Evolutionary conservation across 1,140 invertebrate species (phyloP).

Genomic region (Mya arenaria): DNA sequence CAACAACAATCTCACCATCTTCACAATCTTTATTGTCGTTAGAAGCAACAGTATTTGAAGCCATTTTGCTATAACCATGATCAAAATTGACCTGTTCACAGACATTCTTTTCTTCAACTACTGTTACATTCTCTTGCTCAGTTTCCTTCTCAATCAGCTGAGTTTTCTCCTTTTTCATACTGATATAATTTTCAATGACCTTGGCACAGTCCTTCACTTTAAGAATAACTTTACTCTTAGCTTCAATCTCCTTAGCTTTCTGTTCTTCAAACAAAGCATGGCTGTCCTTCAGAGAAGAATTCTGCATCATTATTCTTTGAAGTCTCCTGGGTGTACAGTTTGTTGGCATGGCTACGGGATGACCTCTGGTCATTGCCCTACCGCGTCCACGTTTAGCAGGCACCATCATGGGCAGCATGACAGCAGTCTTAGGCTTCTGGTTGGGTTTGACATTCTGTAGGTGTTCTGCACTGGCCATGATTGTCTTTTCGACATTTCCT

Average conservation of each 20-base stretch:
- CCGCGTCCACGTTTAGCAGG: slow-evolving; percentile 76
- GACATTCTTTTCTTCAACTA: slow-evolving; percentile 50
- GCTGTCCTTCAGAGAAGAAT: slow-evolving; percentile 35
- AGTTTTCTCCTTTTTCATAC: not conserved
- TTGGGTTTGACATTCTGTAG: slow-evolving; percentile 80
- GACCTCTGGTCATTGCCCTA: slow-evolving; percentile 74
- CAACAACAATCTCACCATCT: slow-evolving; percentile 9
- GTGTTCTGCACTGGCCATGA: no score
- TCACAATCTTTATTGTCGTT: not conserved
- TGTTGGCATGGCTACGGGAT: slow-evolving; percentile 67
- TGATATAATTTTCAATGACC: not conserved
- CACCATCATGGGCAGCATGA: slow-evolving; percentile 82
- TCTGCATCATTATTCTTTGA: slow-evolving; percentile 53
- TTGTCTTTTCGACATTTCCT: no score
- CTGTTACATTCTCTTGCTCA: not conserved
- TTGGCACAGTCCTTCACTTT: not conserved
- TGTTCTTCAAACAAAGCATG: slow-evolving; percentile 7
- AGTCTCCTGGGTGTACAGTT: slow-evolving; percentile 51
- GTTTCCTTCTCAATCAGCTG: not conserved
- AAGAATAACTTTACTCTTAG: not conserved
- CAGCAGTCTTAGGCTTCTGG: slow-evolving; percentile 81
- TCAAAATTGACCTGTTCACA: slow-evolving; percentile 70
- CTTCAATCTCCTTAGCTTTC: not conserved
- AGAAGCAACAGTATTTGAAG: slow-evolving; percentile 58
- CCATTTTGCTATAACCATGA: slow-evolving; percentile 82